Base-by-base conservation (phyloP, 2,797 vertebrate genomes). In the Spinus pinus region DNA sequence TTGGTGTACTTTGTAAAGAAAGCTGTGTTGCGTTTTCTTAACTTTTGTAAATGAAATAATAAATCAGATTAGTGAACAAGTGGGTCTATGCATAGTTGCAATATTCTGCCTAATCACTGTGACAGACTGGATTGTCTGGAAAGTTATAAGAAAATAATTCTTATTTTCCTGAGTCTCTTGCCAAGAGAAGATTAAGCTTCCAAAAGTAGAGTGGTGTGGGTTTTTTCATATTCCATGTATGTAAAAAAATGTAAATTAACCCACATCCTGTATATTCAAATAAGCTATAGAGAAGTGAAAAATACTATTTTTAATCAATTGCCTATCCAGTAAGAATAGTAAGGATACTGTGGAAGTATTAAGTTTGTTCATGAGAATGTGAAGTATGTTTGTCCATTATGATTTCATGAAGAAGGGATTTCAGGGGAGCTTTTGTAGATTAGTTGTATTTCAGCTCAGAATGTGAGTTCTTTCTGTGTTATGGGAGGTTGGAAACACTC, bases 31-130 rank as follows among this genome's bases (percentile, higher is more conserved):
- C 39, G 42, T 88, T 83, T 84, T 88, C 58, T 83, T 79, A 87
- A 54, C 58, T 78, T 89, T 70, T 75, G 77, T 71, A 72, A 96
- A 57, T 37, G 3, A 83, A 86, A 56, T 94, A 92, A 92, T 93
- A 90, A 93, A 91, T 93, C 73, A 81, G 86, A 69, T 51, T 44
- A 92, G 79, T 79, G 81, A 88, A 79, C 44, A 93, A 94, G 66
- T 91, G 84, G 70, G 53, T 89, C 73, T 94, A 60, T 86, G 73
- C 72, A 90, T 79, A 95, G 86, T 49, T 93, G 69, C 51, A 56
- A 79, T 89, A 95, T 62, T 91, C 28, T 82, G 8, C 65, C 51
- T 91, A 53, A 92, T 92, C 86, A 89, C 87, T 96, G 92, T 95
- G 89, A 91, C 37, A 81, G 81, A 81, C 87, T 86, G 80, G 62